Evolutionary conservation across 2,797 vertebrate species (phyloP), one percentile per base, ranked within the genome.

Genomic region (Periparus ater): DNA sequence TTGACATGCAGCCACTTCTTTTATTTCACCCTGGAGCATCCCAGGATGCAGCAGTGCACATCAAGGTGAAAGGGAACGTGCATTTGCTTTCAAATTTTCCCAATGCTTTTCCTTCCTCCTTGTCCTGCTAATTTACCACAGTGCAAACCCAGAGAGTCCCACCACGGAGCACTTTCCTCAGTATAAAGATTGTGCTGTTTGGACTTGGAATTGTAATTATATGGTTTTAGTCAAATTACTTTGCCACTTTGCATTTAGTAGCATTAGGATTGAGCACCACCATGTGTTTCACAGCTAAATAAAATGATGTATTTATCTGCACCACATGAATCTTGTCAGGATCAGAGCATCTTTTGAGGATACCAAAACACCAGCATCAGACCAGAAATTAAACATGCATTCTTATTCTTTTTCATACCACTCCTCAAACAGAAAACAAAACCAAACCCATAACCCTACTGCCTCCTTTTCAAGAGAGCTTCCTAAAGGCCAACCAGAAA

Each of bases 241-340:
- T 79, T 40, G 63, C 36, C 23, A 57, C 63, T 94, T 57, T 79
- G 63, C 32, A 42, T 61, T 85, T 84, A 74, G 63, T 58, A 85
- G 23, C 4, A 50, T 91, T 93, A 79, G 92, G 86, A 87, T 80
- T 92, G 92, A 97, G 95, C 92, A 95, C 94, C 93, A 89, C 93
- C 92, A 57, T 91, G 92, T 5, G 90, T 97, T 96, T 79, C 78
- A 82, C 38, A 87, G 88, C 71, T 87, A 91, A 86, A 36, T 66
- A 70, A 86, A 92, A 79, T 18, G 8, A 82, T 3, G 0, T 81
- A 48, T 68, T 91, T 79, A 45, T 63, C 53, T 62, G 42, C 19
- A 65, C 22, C 53, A 79, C n/a, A 7, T 19, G 19, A 67, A 65
- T 18, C 6, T 70, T 79, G 26, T 50, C 68, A 82, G 51, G 36